Conservation (phyloP, 2,888 invertebrate species). For the Hololepta plana region DNA sequence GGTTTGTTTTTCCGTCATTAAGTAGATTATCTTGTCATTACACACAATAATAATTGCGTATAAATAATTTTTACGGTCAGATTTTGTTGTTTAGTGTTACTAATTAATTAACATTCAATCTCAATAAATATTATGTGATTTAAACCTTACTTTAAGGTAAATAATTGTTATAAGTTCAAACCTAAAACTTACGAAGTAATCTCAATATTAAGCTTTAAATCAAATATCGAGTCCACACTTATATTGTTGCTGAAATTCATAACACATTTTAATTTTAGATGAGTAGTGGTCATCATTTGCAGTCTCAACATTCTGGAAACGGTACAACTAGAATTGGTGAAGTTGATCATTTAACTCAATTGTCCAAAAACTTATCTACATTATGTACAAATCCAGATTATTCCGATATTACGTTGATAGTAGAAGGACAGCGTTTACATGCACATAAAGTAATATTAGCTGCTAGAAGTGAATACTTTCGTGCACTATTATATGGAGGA, state of each 20-base stretch:
- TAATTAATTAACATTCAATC: too few relatives aligned
- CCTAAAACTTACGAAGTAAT: too few relatives aligned
- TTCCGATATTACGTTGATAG: conserved; percentile 75
- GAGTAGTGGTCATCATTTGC: conserved; percentile 22
- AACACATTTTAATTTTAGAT: conserved; percentile 11
- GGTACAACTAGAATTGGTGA: conserved; percentile 31
- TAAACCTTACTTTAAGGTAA: too few relatives aligned
- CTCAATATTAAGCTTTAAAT: too few relatives aligned
- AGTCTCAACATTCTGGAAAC: conserved; percentile 12
- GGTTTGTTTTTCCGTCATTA: too few relatives aligned
- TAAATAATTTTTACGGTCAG: too few relatives aligned
- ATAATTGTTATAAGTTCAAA: too few relatives aligned
- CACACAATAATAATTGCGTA: too few relatives aligned
- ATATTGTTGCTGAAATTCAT: not conserved
- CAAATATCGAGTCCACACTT: too few relatives aligned
- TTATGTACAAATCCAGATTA: conserved; percentile 77
- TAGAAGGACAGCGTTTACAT: conserved; percentile 54
- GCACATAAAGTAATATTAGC: conserved; percentile 75
- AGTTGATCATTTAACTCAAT: conserved; percentile 47
- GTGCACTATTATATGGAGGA: conserved; percentile 67
- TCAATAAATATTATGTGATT: too few relatives aligned
- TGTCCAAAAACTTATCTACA: conserved; percentile 74
- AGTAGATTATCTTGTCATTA: too few relatives aligned
- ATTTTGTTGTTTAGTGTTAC: too few relatives aligned
- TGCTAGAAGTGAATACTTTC: conserved; percentile 89